phyloP scores from a whole-genome alignment of 2,113 vertebrate species.

The Astatoreochromis straeleni region DNA sequence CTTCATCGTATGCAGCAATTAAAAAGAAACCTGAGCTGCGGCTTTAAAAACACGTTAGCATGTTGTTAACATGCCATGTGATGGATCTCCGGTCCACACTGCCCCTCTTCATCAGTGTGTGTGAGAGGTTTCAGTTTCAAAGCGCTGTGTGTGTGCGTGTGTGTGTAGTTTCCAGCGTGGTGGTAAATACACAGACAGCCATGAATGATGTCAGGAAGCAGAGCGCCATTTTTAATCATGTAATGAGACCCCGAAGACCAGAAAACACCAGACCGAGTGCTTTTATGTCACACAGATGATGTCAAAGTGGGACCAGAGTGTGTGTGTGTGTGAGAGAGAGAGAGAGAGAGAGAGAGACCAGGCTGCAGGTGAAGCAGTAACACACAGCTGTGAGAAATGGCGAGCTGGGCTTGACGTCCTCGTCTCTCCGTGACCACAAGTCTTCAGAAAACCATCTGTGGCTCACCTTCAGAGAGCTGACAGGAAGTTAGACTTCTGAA shows the following conservation, averaged over 20 bases:
- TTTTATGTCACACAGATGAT: slow-evolving; percentile 6
- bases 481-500: neutral
- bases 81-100: slow-evolving; percentile 33
- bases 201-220: slow-evolving; percentile 70
- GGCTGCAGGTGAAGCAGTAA: slow-evolving; percentile 3
- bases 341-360: neutral
- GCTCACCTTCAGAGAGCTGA: neutral
- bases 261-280: slow-evolving; percentile 6
- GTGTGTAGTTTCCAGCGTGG: neutral
- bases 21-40: slow-evolving; percentile 28
- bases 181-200: slow-evolving; percentile 52
- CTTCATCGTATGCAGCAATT: neutral
- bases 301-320: slow-evolving; percentile 20
- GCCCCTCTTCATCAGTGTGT: slow-evolving; percentile 29
- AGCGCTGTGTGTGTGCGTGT: neutral
- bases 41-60: neutral
- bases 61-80: slow-evolving; percentile 14
- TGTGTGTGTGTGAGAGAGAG: neutral
- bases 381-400: neutral
- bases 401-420: neutral
- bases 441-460: neutral
- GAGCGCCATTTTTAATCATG: slow-evolving; percentile 73
- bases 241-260: slow-evolving; percentile 72
- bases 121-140: slow-evolving; percentile 21
- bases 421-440: neutral